phyloP scores from a whole-genome alignment of 2,113 vertebrate genomes.

The Sialia sialis region DNA sequence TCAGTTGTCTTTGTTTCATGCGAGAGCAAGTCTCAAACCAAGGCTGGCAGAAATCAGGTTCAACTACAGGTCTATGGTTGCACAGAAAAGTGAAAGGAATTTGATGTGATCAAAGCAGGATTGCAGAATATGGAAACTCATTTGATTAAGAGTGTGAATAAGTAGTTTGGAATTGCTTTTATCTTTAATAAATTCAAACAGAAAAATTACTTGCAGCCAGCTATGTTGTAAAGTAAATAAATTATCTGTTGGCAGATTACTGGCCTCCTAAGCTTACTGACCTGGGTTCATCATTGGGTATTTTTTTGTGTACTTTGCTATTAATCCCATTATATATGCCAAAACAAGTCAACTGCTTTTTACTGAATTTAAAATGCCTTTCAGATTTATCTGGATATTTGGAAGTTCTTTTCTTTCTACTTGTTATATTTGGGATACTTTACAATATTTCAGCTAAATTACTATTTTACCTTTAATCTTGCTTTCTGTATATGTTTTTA shows the following conservation, averaged over 20 bases:
- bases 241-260: neutral
- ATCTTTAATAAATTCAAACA: neutral
- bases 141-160: neutral
- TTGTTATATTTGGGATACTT: neutral
- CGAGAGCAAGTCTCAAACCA: neutral
- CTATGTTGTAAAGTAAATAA: neutral
- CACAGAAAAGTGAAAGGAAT: neutral
- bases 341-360: neutral
- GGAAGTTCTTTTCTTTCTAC: neutral
- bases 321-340: neutral
- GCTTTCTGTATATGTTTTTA: neutral
- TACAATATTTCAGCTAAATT: neutral
- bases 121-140: neutral
- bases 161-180: neutral
- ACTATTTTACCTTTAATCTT: neutral
- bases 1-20: too few relatives aligned
- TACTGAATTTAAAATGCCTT: neutral
- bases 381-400: neutral
- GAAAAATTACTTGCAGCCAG: neutral
- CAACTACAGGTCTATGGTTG: rapidly evolving
- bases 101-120: too few relatives aligned
- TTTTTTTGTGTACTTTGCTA: neutral
- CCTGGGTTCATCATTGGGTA: neutral
- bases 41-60: neutral
- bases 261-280: neutral